Percentiles rank a stretch among this genome's conserved stretches.
Evolutionary conservation across 2,797 vertebrate species (phyloP).

Genomic region (Kryptolebias ocellatus): DNA sequence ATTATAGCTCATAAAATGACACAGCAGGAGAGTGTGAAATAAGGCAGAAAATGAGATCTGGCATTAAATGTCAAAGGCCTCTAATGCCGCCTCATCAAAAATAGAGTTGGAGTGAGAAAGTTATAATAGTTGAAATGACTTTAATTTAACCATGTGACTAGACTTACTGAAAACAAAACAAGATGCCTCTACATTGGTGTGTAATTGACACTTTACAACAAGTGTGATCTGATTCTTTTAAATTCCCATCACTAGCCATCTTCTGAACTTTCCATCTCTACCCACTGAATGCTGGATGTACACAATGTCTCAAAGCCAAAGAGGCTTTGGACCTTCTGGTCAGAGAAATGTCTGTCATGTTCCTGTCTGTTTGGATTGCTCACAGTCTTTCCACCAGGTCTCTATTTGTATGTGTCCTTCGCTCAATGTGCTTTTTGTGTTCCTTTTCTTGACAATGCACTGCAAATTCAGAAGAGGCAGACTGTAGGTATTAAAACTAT

Average conservation of each 20-base stretch:
- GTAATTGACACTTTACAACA: too few relatives aligned
- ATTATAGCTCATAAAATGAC: conserved; percentile 32
- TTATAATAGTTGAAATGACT: not conserved
- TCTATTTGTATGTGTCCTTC: conserved; percentile 70
- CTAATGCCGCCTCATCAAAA: conserved; percentile 14
- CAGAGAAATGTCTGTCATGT: conserved; percentile 50
- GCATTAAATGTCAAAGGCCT: conserved; percentile 8
- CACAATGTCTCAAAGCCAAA: conserved; percentile 5
- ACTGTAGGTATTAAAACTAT: conserved; percentile 74
- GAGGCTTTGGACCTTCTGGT: conserved; percentile 53
- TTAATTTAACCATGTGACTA: not conserved
- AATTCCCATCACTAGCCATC: not conserved
- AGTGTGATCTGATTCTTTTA: not conserved
- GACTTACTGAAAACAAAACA: not conserved
- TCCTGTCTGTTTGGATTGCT: conserved; percentile 61
- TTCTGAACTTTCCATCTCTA: not conserved
- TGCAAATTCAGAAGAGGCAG: conserved; percentile 82
- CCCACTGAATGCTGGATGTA: not conserved
- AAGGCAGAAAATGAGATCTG: conserved; percentile 4
- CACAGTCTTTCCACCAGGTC: conserved; percentile 70
- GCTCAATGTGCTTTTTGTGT: conserved; percentile 82
- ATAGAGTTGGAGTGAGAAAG: not conserved
- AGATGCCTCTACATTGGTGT: too few relatives aligned
- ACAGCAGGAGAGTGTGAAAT: conserved; percentile 18
- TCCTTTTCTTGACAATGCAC: conserved; percentile 82